Percentiles rank a stretch among this genome's conserved stretches.
Evolutionary conservation across 35 echinoderm and acorn worm species (phyloP).

Genomic region (Holothuria glaberrima): DNA sequence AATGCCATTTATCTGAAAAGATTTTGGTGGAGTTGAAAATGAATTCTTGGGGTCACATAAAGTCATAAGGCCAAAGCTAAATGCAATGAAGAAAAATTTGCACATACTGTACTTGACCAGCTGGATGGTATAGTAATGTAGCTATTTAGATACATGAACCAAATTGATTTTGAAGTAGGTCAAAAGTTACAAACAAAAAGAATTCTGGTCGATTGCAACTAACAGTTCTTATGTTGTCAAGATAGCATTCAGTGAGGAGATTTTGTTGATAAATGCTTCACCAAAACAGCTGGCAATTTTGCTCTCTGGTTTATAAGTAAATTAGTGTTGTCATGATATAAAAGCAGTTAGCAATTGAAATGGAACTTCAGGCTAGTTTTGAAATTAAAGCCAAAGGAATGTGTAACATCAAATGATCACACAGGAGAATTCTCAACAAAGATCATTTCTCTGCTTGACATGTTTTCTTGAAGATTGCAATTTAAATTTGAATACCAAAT

Average conservation of each 20-base stretch:
- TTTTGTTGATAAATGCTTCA: neutral
- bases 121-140: neutral
- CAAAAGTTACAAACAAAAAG: neutral
- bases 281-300: neutral
- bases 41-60: no score
- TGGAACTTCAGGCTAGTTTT: neutral
- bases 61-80: no score
- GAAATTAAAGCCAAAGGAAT: neutral
- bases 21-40: neutral
- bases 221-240: neutral
- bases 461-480: neutral
- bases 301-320: no score
- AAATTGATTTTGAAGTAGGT: neutral
- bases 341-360: neutral
- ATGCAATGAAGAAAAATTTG: slow-evolving; percentile 12
- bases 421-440: neutral
- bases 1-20: neutral
- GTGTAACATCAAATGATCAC: neutral
- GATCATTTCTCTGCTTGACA: neutral
- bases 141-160: neutral
- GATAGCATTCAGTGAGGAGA: neutral
- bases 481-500: no score
- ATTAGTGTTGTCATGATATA: no score
- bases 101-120: slow-evolving; percentile 20
- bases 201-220: neutral